Evolutionary conservation across 2,113 vertebrate species (phyloP), one percentile per base, ranked within the genome.

Genomic region (Thryonomys swinderianus): DNA sequence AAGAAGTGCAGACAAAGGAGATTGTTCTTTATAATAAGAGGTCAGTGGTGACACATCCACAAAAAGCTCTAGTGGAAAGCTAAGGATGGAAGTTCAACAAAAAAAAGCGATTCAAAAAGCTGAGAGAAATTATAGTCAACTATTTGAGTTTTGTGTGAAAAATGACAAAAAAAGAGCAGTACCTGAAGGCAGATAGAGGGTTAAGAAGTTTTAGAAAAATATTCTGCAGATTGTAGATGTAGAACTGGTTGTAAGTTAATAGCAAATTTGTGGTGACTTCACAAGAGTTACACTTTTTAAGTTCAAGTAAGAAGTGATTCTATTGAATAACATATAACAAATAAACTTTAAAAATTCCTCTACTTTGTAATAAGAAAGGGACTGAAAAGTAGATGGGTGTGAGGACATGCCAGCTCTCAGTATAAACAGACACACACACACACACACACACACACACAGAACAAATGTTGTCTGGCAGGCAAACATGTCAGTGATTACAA

Each of bases 1-100:
- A 85, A 92, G 82, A 74, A 67, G 67, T 67, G 5, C 13, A 96
- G n/a, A 85, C 37, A 82, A 78, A 64, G 64, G 25, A 27, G 21
- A 67, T 69, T 90, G 69, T 67, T 96, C 81, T 94, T 83, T 32
- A n/a, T 66, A 94, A 79, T 55, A 92, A n/a, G 51, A 95, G 71
- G 76, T 85, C 86, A 88, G 18, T 59, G 62, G 42, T 67, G 78
- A 90, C 34, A 51, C 16, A 57, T 16, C 79, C 51, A 9, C 14
- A 42, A 81, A 55, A 7, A 64, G 37, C 51, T 64, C 57, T 34
- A 66, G 27, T 37, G 14, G 57, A 42, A 7, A 51, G 40, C 32
- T 62, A 25, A 14, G 76, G 51, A 45, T 57, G 88, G 0, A 59
- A 45, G 34, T 90, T 90, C 69, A 84, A 42, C 82, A 73, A 71